Evolutionary conservation across 2,888 invertebrate genomes (phyloP), one percentile per base, ranked within the genome.

Genomic region (Sphecodes monilicornis): DNA sequence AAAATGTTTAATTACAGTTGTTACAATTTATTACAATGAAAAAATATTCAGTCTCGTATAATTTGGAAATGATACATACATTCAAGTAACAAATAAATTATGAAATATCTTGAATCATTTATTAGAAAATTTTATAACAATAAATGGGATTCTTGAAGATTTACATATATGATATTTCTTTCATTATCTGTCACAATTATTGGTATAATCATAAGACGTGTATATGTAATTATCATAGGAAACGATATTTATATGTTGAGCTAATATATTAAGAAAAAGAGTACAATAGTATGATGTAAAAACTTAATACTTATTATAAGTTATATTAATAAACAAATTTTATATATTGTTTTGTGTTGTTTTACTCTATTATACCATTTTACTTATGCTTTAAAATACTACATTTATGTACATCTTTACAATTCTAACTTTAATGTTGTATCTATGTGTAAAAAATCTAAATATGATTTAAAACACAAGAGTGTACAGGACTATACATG

Each of bases 291-390:
- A 32, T 70, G 0, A 70, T 70, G 43, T 43, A 46, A 70, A 70
- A 70, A 46, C 29, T 11, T 2, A 46, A 26, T 46, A 46, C 8
- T 46, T 16, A 70, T 39, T 22, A 39, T 39, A 39, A 68, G 13
- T 68, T 68, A n/a, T 39, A 68, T 68, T 39, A 39, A 68, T 36
- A 68, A 68, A 68, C 11, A 68, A 68, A 39, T 68, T 39, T 69
- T 69, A 41, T 69, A 36, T 69, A 26, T 41, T 6, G 41, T 41
- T 69, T 43, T n/a, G 8, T 69, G 41, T 69, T 69, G 16, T 69
- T 43, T 69, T 26, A 69, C 13, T 39, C 36, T 11, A 66, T n/a
- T 18, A 13, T 29, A 60, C 13, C 18, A 36, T 18, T 66, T 32
- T n/a, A 32, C 1, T 26, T 60, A 29, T 60, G 0, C 36, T 39